These are phyloP conservation scores for Coregonus sp. DNA, from an alignment of 2,797 vertebrate genomes.

Conservation along the genomic window DNA sequence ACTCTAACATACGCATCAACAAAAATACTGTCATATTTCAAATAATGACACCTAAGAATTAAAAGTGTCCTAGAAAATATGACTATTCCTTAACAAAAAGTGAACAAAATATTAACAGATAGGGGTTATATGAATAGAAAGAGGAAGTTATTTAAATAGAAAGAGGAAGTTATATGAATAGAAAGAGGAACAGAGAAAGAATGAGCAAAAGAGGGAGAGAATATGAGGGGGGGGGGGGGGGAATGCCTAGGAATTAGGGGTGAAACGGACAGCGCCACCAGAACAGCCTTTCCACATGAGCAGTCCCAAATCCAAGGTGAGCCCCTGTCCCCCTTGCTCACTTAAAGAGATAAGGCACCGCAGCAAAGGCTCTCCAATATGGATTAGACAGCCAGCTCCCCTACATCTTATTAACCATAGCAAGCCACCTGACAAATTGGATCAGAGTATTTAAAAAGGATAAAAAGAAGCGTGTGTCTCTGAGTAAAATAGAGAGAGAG, in stretches of 20 bases:
- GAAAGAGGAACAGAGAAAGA: background rate
- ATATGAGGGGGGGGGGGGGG: background rate
- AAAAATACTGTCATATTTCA: background rate
- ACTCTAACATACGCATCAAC: background rate
- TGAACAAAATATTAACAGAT: background rate
- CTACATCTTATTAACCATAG: constrained; percentile 64
- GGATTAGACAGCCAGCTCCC: constrained; percentile 71
- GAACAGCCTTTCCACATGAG: constrained; percentile 76
- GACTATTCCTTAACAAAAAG: background rate
- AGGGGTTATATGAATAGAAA: background rate
- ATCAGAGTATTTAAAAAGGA: constrained; percentile 74
- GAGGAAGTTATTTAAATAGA: background rate
- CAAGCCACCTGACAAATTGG: constrained; percentile 78
- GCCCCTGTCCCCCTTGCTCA: constrained; percentile 49
- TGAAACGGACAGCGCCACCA: constrained; percentile 64
- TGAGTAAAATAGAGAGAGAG: constrained; percentile 14
- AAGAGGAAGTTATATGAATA: background rate
- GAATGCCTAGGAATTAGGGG: too few relatives aligned
- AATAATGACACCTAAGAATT: background rate
- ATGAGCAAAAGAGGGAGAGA: background rate
- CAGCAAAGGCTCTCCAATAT: constrained; percentile 56
- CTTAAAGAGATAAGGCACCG: constrained; percentile 75
- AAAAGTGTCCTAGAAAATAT: background rate
- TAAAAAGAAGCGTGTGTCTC: constrained; percentile 59
- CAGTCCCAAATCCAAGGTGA: constrained; percentile 61